Base-by-base conservation (phyloP, 2,888 invertebrate genomes). In the Lasioglossum figueresi region DNA sequence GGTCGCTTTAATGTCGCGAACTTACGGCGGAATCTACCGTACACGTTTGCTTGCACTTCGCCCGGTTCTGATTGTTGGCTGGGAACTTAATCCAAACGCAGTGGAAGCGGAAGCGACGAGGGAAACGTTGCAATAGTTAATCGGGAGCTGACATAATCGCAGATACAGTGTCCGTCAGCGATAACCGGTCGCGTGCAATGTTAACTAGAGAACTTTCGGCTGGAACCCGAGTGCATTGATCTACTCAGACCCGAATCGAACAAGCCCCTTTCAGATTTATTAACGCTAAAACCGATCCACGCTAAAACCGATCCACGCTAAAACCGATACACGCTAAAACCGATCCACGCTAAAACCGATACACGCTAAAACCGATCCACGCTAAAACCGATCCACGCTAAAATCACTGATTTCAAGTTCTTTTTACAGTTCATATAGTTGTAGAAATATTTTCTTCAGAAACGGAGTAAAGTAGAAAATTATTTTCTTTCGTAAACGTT, bases 1-100 rank as follows among this genome's bases (percentile, higher is more conserved):
- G 16, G 10, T 27, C 74, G 37, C 77, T 74, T 85, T 86, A 84
- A 81, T 76, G 85, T 78, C 79, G 72, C 72, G 56, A 86, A 84
- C 81, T 82, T 84, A 63, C 71, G 56, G 34, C n/a, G 34, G 68
- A 63, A 75, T 63, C 52, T 63, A 45, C 34, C 52, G 76, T 79
- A 70, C 73, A 66, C 76, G 73, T 76, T 81, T 86, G 72, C 74
- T 45, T 31, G 74, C 48, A 8, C 59, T 79, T 40, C 80, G 43
- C 63, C 34, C 68, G 59, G 56, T 66, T 63, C 52, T 14, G 79
- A 84, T 84, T 82, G 43, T 73, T 66, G 27, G 19, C 45, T 68
- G 45, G n/a, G 16, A 76, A 76, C 59, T 79, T 84, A 84, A 84
- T 82, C 74, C 83, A n/a, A n/a, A 40, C n/a, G n/a, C 40, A 12